These are phyloP conservation scores for Ericerus pela DNA, from an alignment of 1,140 invertebrate genomes.

Conservation along the genomic window DNA sequence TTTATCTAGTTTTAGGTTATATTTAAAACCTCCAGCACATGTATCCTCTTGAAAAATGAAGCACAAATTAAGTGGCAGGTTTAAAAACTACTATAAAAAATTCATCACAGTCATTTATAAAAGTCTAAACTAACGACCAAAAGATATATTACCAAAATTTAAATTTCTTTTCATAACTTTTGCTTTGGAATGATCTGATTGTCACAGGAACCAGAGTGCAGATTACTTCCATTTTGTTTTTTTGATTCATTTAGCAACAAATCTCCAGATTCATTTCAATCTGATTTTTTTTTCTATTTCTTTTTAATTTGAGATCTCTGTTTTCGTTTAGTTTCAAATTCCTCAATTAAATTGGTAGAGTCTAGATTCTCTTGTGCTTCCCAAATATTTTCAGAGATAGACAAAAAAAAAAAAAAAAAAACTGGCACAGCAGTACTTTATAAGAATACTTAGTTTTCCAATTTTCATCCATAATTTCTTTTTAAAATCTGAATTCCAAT, in stretches of 20 bases:
- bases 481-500: too few species aligned
- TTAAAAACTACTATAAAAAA: too few species aligned
- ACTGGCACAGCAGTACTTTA: too few species aligned
- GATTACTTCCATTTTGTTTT: background rate
- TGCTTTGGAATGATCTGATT: background rate
- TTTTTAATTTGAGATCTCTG: conserved; percentile 18
- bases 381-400: conserved; percentile 45
- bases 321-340: conserved; percentile 45
- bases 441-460: too few species aligned
- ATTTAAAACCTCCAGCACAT: conserved; percentile 58
- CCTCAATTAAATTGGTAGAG: conserved; percentile 61
- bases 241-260: background rate
- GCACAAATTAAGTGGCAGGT: background rate
- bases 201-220: background rate
- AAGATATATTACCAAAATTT: background rate
- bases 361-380: conserved; percentile 56
- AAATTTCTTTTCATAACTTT: background rate
- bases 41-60: background rate
- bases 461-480: too few species aligned
- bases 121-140: too few species aligned
- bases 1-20: conserved; percentile 77
- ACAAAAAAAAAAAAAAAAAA: too few species aligned
- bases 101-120: too few species aligned
- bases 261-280: background rate
- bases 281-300: conserved; percentile 23